Percentiles rank a stretch among this genome's conserved stretches.
These are phyloP conservation scores for Conus ventricosus DNA, from an alignment of 1,140 invertebrate genomes.

Conservation along the genomic window DNA sequence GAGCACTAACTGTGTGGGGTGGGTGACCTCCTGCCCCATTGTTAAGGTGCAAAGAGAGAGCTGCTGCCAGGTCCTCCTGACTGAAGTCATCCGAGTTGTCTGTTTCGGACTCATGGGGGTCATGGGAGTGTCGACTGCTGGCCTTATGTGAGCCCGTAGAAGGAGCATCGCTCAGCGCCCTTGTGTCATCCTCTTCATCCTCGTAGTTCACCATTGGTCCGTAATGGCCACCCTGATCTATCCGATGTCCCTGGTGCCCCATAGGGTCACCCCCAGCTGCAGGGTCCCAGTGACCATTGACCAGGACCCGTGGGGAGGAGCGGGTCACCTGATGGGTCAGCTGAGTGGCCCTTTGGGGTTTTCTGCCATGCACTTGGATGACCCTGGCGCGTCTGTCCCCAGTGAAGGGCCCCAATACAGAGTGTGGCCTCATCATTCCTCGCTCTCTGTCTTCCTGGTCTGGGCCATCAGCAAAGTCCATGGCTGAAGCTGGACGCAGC, in stretches of 20 bases:
- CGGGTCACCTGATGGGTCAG: not conserved
- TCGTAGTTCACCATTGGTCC: not conserved
- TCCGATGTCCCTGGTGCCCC: not conserved
- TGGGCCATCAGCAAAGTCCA: not conserved
- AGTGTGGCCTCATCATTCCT: constrained; percentile 3
- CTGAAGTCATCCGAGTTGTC: constrained; percentile 33
- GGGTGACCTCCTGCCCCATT: not conserved
- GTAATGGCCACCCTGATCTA: not conserved
- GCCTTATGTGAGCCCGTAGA: constrained; percentile 7
- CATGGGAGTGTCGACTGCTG: not conserved
- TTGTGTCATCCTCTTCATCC: constrained; percentile 29
- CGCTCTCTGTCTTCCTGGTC: not conserved
- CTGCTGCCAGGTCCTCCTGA: constrained; percentile 30
- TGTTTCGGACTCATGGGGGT: constrained; percentile 16
- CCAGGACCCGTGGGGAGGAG: not conserved
- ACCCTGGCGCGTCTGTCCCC: not conserved
- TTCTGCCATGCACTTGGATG: constrained; percentile 3
- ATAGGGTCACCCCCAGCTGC: not conserved
- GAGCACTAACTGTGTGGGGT: not conserved
- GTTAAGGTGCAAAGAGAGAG: constrained; percentile 6
- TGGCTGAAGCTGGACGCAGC: constrained; percentile 13
- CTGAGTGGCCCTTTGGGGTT: not conserved
- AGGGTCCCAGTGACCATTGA: constrained; percentile 1
- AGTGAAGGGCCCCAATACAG: constrained; percentile 22
- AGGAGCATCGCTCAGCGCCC: not conserved